A percentile compares a stretch with the other conserved stretches of the same genome.
These are phyloP conservation scores for Odontamblyopus lacepedii DNA, from an alignment of 2,797 vertebrate genomes.

Conservation along the genomic window DNA sequence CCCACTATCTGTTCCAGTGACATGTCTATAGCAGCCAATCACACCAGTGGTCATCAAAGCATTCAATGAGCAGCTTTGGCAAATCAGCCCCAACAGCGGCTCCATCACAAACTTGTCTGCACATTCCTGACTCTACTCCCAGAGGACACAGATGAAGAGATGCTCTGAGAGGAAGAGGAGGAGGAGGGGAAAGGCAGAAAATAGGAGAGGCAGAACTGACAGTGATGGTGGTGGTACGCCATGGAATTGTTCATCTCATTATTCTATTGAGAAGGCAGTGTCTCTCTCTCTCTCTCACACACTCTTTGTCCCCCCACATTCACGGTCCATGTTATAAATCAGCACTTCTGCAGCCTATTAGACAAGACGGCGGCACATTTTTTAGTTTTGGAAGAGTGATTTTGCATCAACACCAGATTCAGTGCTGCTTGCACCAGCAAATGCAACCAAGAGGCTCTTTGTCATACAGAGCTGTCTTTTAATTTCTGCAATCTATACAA, in stretches of 20 bases:
- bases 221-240: slow-evolving; percentile 51
- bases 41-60: slow-evolving; percentile 63
- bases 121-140: slow-evolving; percentile 64
- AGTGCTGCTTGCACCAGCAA: slow-evolving; percentile 31
- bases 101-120: slow-evolving; percentile 65
- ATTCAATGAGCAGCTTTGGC: slow-evolving; percentile 42
- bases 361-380: slow-evolving; percentile 40
- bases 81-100: slow-evolving; percentile 51
- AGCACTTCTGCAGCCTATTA: slow-evolving; percentile 62
- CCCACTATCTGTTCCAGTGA: slow-evolving; percentile 25
- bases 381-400: slow-evolving; percentile 51
- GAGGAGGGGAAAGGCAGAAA: slow-evolving; percentile 49
- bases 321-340: slow-evolving; percentile 56
- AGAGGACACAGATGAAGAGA: slow-evolving; percentile 57
- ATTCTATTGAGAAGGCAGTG: slow-evolving; percentile 52
- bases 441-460: slow-evolving; percentile 12
- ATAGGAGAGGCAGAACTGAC: slow-evolving; percentile 65
- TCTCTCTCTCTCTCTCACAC: slow-evolving; percentile 12
- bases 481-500: slow-evolving; percentile 1
- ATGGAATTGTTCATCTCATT: slow-evolving; percentile 68
- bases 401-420: slow-evolving; percentile 34
- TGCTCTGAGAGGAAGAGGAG: slow-evolving; percentile 48
- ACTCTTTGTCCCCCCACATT: slow-evolving; percentile 34
- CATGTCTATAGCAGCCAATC: slow-evolving; percentile 42
- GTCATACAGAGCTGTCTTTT: slow-evolving; percentile 1